These are phyloP conservation scores for Pavo muticus DNA, from an alignment of 2,113 vertebrate genomes.

Conservation along the genomic window DNA sequence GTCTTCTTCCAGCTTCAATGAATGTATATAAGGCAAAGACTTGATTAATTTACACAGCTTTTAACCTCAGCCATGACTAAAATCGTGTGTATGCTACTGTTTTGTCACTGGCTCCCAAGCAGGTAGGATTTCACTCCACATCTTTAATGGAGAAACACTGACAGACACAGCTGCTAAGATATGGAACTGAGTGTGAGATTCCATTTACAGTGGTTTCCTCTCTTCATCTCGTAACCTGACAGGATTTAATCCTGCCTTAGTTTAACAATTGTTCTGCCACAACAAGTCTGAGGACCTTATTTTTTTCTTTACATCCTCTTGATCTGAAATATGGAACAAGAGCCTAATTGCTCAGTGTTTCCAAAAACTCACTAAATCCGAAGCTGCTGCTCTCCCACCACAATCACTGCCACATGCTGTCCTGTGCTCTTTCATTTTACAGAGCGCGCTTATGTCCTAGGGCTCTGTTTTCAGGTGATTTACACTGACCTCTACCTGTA, in stretches of 20 bases:
- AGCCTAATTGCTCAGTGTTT: neutral
- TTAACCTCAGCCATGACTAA: neutral
- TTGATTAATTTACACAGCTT: neutral
- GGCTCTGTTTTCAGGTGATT: neutral
- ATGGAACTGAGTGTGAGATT: neutral
- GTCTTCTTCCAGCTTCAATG: neutral
- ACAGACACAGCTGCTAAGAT: neutral
- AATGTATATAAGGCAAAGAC: neutral
- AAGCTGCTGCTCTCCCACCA: neutral
- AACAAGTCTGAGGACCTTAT: neutral
- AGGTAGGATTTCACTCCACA: neutral
- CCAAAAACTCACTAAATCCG: neutral
- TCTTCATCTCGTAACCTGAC: neutral
- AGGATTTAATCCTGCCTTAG: neutral
- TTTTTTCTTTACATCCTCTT: no score
- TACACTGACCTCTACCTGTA: neutral
- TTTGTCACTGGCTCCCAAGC: neutral
- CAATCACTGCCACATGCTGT: neutral
- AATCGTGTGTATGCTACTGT: accelerated
- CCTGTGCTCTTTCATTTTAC: neutral
- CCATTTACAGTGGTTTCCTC: neutral
- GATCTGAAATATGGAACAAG: neutral
- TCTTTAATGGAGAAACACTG: neutral
- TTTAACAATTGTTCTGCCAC: neutral
- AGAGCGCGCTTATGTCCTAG: neutral